Evolutionary conservation across 2,888 invertebrate genomes (phyloP), one percentile per base, ranked within the genome.

Genomic region (Spicauda simplicius): DNA sequence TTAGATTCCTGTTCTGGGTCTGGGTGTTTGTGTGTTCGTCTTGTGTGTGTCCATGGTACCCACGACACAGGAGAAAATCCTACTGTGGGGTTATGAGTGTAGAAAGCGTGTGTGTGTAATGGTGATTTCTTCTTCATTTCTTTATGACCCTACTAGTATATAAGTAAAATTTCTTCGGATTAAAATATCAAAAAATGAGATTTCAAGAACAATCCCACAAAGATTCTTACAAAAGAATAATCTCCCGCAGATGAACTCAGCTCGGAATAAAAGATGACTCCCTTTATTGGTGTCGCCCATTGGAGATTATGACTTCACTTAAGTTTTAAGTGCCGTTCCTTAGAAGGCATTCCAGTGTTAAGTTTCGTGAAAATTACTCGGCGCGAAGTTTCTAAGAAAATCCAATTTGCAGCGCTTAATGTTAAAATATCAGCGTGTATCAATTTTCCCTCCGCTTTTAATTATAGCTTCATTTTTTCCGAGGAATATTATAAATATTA

Each of bases 271-370:
- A 56, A 62, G 57, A 67, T 62, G 50, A 48, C 48, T 56, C 64
- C 33, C 55, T 56, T 45, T 57, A 67, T 62, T 62, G 62, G 52
- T 64, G 64, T 56, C 61, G 57, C 57, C 55, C 62, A 67, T 67
- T 57, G 57, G 41, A 56, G 57, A 67, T 67, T 67, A 67, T 57
- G 67, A 67, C 57, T 61, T 57, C 62, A 62, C 67, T 67, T 67
- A 67, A 67, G 37, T 67, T 61, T 61, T 61, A 67, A 67, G 61
- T 67, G 61, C 56, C 56, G 37, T 61, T 63, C 56, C 56, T 67
- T 25, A 41, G 61, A 56, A 33, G 56, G 25, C 50, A 19, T 56
- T 67, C 50, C 56, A 20, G 60, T 33, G 56, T 60, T 60, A 25
- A 62, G 19, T 54, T 45, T 55, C 54, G 12, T 12, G n/a, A 14